Evolutionary conservation across 2,888 invertebrate species (phyloP).

Genomic region (Cheilosia impressa): DNA sequence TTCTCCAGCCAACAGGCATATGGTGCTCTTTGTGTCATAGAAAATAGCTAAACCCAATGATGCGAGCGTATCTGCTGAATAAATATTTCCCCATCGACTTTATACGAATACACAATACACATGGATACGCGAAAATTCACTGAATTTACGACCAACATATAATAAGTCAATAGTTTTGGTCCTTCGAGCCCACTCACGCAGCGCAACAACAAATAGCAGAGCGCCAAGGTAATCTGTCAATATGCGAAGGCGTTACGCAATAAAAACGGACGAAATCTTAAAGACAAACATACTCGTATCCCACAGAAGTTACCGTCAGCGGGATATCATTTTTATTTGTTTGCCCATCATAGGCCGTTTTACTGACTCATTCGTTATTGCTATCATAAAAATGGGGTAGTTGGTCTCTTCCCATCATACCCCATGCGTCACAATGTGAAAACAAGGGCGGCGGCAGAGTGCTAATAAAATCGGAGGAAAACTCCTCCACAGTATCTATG

Average conservation of each 20-base stretch:
- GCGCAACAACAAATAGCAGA: not conserved
- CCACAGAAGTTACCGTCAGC: constrained; percentile 53
- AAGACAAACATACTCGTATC: constrained; percentile 54
- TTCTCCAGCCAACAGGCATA: constrained; percentile 18
- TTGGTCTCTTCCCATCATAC: not conserved
- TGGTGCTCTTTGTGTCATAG: constrained; percentile 13
- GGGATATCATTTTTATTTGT: constrained; percentile 59
- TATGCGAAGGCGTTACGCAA: constrained; percentile 55
- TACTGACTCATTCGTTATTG: constrained; percentile 37
- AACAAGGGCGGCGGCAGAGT: too few species aligned
- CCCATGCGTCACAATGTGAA: not conserved
- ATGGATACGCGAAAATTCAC: constrained; percentile 1
- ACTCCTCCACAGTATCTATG: not conserved
- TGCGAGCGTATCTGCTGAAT: constrained; percentile 37
- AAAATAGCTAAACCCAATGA: constrained; percentile 33
- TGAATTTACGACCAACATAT: constrained; percentile 58
- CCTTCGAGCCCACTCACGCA: constrained; percentile 18
- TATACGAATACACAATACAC: not conserved
- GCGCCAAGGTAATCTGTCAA: constrained; percentile 46
- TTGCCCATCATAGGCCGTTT: constrained; percentile 32
- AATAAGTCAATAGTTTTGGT: constrained; percentile 69
- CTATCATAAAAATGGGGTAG: constrained; percentile 22
- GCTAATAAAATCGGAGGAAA: constrained; percentile 9
- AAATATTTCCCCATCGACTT: constrained; percentile 66
- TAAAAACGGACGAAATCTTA: constrained; percentile 59